These are phyloP conservation scores for Morelia viridis DNA, from an alignment of 2,797 vertebrate genomes.

Conservation along the genomic window DNA sequence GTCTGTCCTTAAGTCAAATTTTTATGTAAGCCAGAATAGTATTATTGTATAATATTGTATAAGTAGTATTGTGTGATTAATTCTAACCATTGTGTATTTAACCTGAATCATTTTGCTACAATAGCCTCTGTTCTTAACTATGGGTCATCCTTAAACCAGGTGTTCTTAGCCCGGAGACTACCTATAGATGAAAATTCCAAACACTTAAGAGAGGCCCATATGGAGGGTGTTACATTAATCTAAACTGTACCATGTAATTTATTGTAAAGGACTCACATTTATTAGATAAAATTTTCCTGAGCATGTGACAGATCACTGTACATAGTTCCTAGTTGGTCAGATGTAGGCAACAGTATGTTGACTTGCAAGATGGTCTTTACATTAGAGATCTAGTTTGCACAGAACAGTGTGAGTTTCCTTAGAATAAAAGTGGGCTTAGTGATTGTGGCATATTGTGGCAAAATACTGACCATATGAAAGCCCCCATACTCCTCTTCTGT, in stretches of 20 bases:
- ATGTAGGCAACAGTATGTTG: neutral
- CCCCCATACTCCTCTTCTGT: neutral
- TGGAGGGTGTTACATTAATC: neutral
- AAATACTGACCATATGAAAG: neutral
- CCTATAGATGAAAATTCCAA: no score
- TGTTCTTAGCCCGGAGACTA: no score
- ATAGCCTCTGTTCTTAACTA: no score
- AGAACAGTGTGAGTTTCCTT: neutral
- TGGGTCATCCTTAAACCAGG: no score
- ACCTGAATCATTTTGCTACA: no score
- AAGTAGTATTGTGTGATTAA: no score
- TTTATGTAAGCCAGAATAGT: no score
- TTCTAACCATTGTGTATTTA: no score
- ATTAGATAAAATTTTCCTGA: neutral
- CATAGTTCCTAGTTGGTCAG: neutral
- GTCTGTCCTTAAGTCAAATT: no score
- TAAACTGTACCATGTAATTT: neutral
- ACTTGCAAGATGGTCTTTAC: neutral
- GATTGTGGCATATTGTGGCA: neutral
- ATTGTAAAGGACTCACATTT: neutral
- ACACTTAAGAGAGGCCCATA: neutral
- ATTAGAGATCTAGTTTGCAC: neutral
- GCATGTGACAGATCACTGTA: neutral
- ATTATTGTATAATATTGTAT: no score
- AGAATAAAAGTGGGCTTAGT: neutral